phyloP scores from a whole-genome alignment of 2,113 vertebrate genomes.

The Trichomycterus rosablanca region DNA sequence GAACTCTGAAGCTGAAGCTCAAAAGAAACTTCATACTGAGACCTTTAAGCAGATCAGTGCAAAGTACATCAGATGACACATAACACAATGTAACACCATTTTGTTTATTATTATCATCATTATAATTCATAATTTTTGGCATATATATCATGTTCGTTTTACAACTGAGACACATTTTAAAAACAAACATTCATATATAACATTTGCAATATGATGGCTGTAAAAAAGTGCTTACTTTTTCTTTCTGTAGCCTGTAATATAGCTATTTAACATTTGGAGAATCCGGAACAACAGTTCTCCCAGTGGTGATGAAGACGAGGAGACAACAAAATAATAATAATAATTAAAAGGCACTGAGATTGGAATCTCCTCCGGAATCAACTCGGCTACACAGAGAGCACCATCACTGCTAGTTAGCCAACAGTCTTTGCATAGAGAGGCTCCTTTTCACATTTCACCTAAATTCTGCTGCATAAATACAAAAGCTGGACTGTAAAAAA shows the following conservation, averaged over 20 bases:
- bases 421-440: slow-evolving; percentile 58
- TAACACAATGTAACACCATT: slow-evolving; percentile 64
- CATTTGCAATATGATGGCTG: slow-evolving; percentile 49
- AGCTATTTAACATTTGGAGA: slow-evolving; percentile 13
- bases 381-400: slow-evolving; percentile 32
- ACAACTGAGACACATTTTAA: slow-evolving; percentile 56
- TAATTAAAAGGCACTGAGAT: slow-evolving; percentile 48
- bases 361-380: slow-evolving; percentile 19
- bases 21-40: no score
- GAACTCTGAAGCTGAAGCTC: no score
- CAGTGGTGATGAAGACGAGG: slow-evolving; percentile 51
- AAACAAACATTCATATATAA: slow-evolving; percentile 51
- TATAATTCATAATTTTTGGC: slow-evolving; percentile 59
- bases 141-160: slow-evolving; percentile 57
- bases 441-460: slow-evolving; percentile 59
- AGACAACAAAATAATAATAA: slow-evolving; percentile 43
- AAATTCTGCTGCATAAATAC: slow-evolving; percentile 52
- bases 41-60: no score
- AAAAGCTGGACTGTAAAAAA: slow-evolving; percentile 43
- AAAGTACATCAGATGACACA: slow-evolving; percentile 36
- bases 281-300: slow-evolving; percentile 30
- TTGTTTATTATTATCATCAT: slow-evolving; percentile 69
- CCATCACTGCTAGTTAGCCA: slow-evolving; percentile 44
- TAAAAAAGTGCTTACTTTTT: slow-evolving; percentile 62
- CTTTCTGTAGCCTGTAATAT: slow-evolving; percentile 38